Evolutionary conservation across 1,140 invertebrate species (phyloP).

Genomic region (Onthophagus taurus): DNA sequence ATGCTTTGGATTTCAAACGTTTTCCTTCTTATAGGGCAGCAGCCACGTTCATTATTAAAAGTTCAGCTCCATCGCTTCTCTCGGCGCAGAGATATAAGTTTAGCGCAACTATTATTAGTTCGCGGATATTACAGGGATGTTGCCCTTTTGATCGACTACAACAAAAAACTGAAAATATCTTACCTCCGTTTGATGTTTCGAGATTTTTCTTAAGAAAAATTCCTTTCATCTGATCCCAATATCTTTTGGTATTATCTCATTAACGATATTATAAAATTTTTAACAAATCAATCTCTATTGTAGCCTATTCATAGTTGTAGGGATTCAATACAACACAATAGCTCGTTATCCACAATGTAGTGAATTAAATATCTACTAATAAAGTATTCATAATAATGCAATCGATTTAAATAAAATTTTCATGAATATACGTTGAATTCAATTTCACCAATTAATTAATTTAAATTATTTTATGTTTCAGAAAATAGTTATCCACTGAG

Average conservation of each 20-base stretch:
- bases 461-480: constrained; percentile 5
- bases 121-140: not conserved
- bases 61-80: too few relatives aligned
- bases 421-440: not conserved
- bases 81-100: not conserved
- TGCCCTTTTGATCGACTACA: not conserved
- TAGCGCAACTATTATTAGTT: not conserved
- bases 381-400: not conserved
- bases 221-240: too few relatives aligned
- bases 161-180: not conserved
- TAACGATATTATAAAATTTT: too few relatives aligned
- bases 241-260: too few relatives aligned
- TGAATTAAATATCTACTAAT: not conserved
- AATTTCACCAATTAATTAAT: not conserved
- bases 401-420: not conserved
- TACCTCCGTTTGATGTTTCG: not conserved
- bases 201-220: not conserved
- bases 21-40: too few relatives aligned
- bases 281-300: too few relatives aligned
- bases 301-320: too few relatives aligned
- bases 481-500: constrained; percentile 3
- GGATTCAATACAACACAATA: too few relatives aligned
- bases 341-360: not conserved
- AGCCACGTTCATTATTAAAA: constrained; percentile 1
- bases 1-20: too few relatives aligned